These are phyloP conservation scores for Chlamydotis undulata DNA, from an alignment of 2,113 vertebrate genomes.

Conservation along the genomic window DNA sequence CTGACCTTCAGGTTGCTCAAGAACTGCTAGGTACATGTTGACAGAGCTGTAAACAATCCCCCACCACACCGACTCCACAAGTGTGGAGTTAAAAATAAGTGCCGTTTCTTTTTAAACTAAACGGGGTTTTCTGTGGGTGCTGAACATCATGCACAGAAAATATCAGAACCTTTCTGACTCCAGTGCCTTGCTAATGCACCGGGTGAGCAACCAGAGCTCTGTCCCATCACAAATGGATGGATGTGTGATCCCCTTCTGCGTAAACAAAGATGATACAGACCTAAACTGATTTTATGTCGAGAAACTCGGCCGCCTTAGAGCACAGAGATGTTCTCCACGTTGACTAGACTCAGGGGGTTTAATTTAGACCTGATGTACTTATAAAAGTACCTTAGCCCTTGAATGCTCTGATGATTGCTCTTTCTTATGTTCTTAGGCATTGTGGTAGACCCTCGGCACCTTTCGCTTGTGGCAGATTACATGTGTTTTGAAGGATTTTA, in stretches of 20 bases:
- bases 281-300: neutral
- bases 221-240: neutral
- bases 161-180: neutral
- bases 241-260: neutral
- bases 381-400: neutral
- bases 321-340: neutral
- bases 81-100: neutral
- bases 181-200: neutral
- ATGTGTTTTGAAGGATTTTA: constrained; percentile 97
- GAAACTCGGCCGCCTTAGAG: neutral
- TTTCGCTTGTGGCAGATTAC: constrained; percentile 96
- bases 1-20: neutral
- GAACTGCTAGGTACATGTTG: neutral
- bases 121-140: neutral
- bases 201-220: neutral
- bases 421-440: constrained; percentile 80
- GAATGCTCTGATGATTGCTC: neutral
- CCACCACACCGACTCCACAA: neutral
- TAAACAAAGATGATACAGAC: neutral
- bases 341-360: neutral
- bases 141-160: neutral
- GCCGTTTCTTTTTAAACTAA: neutral
- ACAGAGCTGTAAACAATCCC: neutral
- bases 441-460: constrained; percentile 91
- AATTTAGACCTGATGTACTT: neutral